phyloP scores from a whole-genome alignment of 2,888 invertebrate genomes.

The Petrolisthes cinctipes region DNA sequence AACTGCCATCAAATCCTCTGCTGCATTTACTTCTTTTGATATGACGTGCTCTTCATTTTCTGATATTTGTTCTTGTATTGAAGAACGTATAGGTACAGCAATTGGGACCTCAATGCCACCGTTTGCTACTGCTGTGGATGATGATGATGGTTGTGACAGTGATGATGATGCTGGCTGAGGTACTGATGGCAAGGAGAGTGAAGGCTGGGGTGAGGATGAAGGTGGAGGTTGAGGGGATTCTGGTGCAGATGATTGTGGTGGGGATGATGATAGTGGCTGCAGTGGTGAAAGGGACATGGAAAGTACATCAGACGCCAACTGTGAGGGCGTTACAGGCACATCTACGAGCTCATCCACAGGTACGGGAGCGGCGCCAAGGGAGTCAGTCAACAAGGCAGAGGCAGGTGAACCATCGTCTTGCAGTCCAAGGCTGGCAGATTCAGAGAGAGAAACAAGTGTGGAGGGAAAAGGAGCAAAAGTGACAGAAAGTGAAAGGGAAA shows the following conservation, averaged over 20 bases:
- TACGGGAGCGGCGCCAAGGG: slow-evolving; percentile 16
- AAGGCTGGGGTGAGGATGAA: background rate
- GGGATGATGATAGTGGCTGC: slow-evolving; percentile 2
- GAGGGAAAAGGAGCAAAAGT: background rate
- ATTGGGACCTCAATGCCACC: background rate
- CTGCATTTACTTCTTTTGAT: background rate
- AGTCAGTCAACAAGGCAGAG: background rate
- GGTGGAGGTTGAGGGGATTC: background rate
- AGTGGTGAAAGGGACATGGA: background rate
- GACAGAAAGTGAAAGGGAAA: background rate
- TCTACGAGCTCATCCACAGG: slow-evolving; percentile 27
- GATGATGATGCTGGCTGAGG: slow-evolving; percentile 12
- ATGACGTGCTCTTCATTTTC: background rate
- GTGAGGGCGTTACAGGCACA: background rate
- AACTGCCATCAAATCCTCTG: background rate
- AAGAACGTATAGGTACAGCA: background rate
- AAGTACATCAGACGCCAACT: background rate
- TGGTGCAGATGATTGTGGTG: background rate
- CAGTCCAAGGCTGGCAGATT: background rate
- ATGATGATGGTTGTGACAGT: background rate
- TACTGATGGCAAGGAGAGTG: background rate
- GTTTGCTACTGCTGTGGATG: slow-evolving; percentile 1
- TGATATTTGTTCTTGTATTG: background rate
- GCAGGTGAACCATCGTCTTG: slow-evolving; percentile 9
- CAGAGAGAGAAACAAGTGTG: background rate